Conservation (phyloP, 92 coral and sea anemone genomes). For the Bergia sp. region DNA sequence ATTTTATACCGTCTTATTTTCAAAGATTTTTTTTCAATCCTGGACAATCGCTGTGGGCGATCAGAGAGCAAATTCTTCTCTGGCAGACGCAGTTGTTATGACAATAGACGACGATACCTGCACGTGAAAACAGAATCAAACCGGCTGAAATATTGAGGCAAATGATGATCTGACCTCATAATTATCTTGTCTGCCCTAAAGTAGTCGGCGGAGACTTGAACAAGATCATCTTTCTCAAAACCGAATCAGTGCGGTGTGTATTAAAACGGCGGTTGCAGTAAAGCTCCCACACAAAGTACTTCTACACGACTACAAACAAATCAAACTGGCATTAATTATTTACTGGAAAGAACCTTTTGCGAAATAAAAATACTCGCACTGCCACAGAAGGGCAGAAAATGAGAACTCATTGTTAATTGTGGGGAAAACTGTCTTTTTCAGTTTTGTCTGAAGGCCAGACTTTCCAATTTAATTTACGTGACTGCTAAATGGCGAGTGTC, state of each 20-base stretch:
- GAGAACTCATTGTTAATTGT: not conserved
- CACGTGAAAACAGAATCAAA: slow-evolving; percentile 26
- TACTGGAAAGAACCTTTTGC: slow-evolving; percentile 55
- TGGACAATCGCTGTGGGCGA: slow-evolving; percentile 7
- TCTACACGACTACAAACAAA: slow-evolving; percentile 52
- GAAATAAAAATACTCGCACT: not conserved
- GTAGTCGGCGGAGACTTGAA: not conserved
- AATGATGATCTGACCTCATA: not conserved
- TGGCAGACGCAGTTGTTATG: slow-evolving; percentile 32
- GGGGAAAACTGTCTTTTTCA: not conserved
- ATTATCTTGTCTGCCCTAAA: not conserved
- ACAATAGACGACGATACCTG: slow-evolving; percentile 25
- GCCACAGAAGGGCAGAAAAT: slow-evolving; percentile 1
- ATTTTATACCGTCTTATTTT: not conserved
- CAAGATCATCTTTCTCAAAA: not conserved
- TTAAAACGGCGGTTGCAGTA: not conserved
- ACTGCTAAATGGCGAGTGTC: not conserved
- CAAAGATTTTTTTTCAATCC: not conserved
- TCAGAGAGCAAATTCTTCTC: slow-evolving; percentile 21
- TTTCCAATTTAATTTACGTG: not conserved
- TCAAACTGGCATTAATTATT: slow-evolving; percentile 49
- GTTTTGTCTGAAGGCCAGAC: not conserved
- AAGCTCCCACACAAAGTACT: slow-evolving; percentile 16
- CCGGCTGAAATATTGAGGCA: not conserved
- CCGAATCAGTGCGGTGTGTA: not conserved